These are phyloP conservation scores for Samia ricini DNA, from an alignment of 1,140 invertebrate genomes.

Conservation along the genomic window DNA sequence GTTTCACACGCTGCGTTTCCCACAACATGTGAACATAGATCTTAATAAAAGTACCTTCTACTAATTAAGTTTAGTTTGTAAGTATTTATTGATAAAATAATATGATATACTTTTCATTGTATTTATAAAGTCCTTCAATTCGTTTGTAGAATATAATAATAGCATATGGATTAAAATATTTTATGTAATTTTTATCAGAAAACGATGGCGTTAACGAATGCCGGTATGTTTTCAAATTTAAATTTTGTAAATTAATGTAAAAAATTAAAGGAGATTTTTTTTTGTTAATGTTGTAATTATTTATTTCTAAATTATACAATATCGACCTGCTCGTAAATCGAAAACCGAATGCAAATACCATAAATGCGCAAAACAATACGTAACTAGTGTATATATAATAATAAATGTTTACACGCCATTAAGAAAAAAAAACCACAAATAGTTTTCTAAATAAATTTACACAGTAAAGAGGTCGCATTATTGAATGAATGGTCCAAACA, in stretches of 20 bases:
- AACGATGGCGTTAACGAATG: neutral
- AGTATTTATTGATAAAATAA: conserved; percentile 65
- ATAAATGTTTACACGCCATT: conserved; percentile 1
- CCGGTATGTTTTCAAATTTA: conserved; percentile 31
- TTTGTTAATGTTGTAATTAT: conserved; percentile 61
- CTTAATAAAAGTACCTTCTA: conserved; percentile 71
- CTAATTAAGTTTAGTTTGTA: conserved; percentile 40
- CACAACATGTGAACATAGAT: conserved; percentile 41
- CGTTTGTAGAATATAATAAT: conserved; percentile 11
- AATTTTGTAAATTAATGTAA: conserved; percentile 76
- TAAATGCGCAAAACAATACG: neutral
- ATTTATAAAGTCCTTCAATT: conserved; percentile 45
- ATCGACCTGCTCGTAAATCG: too few relatives aligned
- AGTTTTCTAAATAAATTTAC: conserved; percentile 10
- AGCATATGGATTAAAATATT: neutral
- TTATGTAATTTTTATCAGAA: neutral
- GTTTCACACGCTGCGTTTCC: conserved; percentile 64
- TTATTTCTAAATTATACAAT: conserved; percentile 25
- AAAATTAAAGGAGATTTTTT: conserved; percentile 71
- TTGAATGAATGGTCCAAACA: conserved; percentile 35
- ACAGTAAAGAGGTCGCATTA: conserved; percentile 1
- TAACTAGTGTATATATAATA: neutral
- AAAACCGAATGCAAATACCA: neutral
- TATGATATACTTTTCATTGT: conserved; percentile 50
- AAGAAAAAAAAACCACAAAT: conserved; percentile 11